Evolutionary conservation across 1,140 invertebrate species (phyloP).

Genomic region (Parasteatoda tepidariorum): DNA sequence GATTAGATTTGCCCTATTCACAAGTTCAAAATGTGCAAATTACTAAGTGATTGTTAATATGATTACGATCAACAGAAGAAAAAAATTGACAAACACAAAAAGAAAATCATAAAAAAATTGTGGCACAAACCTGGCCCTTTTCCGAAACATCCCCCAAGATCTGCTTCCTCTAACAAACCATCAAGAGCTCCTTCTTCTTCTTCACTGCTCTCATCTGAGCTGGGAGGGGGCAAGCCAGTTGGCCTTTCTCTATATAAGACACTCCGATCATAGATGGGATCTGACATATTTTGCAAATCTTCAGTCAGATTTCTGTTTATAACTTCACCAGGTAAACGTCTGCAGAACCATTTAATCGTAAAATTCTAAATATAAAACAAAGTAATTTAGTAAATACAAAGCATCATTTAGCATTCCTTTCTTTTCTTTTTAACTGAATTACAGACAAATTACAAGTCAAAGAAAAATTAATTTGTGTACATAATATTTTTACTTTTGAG

Average conservation of each 20-base stretch:
- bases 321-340: conserved; percentile 62
- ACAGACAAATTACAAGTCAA: too few relatives aligned
- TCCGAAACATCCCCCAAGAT: conserved; percentile 64
- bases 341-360: conserved; percentile 64
- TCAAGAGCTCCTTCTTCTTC: conserved; percentile 56
- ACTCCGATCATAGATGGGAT: conserved; percentile 62
- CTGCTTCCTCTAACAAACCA: conserved; percentile 51
- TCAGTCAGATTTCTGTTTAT: conserved; percentile 61
- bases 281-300: conserved; percentile 62
- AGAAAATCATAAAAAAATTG: too few relatives aligned
- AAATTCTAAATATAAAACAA: conserved; percentile 59
- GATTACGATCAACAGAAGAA: too few relatives aligned
- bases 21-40: too few relatives aligned
- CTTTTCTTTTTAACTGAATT: too few relatives aligned
- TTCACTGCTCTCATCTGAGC: conserved; percentile 58
- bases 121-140: conserved; percentile 63
- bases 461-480: too few relatives aligned
- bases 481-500: too few relatives aligned
- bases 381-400: conserved; percentile 6
- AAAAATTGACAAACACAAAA: too few relatives aligned
- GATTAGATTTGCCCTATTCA: too few relatives aligned
- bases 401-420: too few relatives aligned
- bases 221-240: conserved; percentile 51
- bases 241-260: conserved; percentile 58
- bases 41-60: too few relatives aligned